Base-by-base conservation (phyloP, 2,888 invertebrate genomes). In the Standfussiana lucernea region DNA sequence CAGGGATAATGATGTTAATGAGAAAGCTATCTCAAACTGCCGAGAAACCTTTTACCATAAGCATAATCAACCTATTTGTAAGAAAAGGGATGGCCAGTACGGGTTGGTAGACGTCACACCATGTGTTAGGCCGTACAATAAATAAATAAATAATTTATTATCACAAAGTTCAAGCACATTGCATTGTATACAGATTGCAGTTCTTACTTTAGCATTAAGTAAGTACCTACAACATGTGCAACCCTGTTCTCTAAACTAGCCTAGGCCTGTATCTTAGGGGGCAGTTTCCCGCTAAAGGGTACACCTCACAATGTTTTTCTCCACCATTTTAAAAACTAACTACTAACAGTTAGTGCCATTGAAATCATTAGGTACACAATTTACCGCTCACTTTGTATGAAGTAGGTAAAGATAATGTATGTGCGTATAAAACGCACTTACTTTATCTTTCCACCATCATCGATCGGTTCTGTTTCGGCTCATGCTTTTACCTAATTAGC, bases 401-500 rank as follows among this genome's bases (percentile, higher is more conserved):
- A 37, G 37, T 37, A 37, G n/a, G n/a, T n/a, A n/a, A 37, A 37
- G 37, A 37, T 37, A 37, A 37, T 8, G 37, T n/a, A 37, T 66
- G 32, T 35, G 40, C 65, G 53, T 59, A 64, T 8, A 21, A 61
- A 70, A 35, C 53, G 15, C 53, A 45, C 15, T 5, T 50, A 28
- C 21, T 40, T 35, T 64, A 50, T 61, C 21, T 32, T 62, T 7
- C 18, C 13, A 37, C 24, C 56, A 35, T 13, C 68, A 80, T 76
- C 53, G 75, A 83, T 59, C 74, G 18, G 56, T 67, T 37, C 71
- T 13, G 59, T 72, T 45, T 53, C 45, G 62, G 40, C 28, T 65
- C 24, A 28, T n/a, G 64, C 40, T 80, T 71, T 72, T 75, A 80
- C 53, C 59, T 80, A 66, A 70, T 83, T 83, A 76, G 45, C 50